Evolutionary conservation across 2,113 vertebrate species (phyloP).

Genomic region (Siniperca knerii): DNA sequence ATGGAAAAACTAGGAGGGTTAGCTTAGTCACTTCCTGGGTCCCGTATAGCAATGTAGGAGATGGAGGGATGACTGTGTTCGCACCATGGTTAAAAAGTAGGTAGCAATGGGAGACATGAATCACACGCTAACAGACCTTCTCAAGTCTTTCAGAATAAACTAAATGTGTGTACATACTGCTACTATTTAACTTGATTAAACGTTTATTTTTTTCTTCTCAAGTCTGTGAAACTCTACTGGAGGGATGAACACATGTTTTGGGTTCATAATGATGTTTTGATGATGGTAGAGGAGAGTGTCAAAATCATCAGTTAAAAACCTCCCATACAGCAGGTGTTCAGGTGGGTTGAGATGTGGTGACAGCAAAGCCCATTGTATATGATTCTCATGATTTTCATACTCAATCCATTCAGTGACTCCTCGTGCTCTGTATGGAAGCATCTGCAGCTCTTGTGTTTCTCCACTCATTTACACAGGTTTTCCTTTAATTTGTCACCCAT

Average conservation of each 20-base stretch:
- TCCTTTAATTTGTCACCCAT: neutral
- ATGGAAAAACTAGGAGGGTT: slow-evolving; percentile 61
- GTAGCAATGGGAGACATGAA: neutral
- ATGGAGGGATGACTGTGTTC: neutral
- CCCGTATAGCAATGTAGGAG: neutral
- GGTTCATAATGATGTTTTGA: neutral
- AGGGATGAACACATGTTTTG: neutral
- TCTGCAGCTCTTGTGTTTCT: neutral
- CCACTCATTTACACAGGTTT: neutral
- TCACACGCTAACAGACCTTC: neutral
- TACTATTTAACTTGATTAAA: neutral
- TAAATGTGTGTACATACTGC: neutral
- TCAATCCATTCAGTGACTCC: neutral
- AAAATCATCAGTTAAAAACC: neutral
- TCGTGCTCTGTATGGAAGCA: neutral
- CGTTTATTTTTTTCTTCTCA: neutral
- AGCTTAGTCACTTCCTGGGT: slow-evolving; percentile 64
- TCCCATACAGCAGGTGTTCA: no score
- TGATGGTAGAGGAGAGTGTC: neutral
- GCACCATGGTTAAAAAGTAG: neutral
- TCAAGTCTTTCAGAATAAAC: neutral
- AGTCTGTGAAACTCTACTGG: neutral
- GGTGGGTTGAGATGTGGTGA: neutral
- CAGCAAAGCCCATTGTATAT: neutral
- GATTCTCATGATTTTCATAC: neutral